Evolutionary conservation across 2,888 invertebrate genomes (phyloP), one percentile per base, ranked within the genome.

Genomic region (Heterodera filipjevi): DNA sequence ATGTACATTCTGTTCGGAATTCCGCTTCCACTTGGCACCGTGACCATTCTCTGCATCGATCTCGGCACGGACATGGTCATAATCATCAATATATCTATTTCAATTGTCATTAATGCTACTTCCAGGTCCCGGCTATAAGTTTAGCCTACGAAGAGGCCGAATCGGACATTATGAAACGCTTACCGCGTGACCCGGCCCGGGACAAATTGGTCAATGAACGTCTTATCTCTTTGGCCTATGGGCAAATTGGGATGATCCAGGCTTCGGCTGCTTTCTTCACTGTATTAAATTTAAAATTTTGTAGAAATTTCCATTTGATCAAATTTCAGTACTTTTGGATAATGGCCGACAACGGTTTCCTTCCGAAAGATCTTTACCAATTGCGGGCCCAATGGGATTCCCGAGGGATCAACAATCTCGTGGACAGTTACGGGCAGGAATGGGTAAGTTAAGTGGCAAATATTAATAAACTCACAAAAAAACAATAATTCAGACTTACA

Each of bases 211-310:
- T 94, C 10, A 93, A 92, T 83, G 90, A 92, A 32, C 83, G 84
- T 35, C 94, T 99, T 92, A 98, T 99, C 91, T 96, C 96, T 83
- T 96, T 99, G 95, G 96, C 98, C 81, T 99, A 98, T 91, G 97
- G 98, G 89, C 98, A 99, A 91, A 98, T 99, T 91, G 99, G 99
- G 89, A 97, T 99, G 96, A 98, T 99, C 91, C 98, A 99, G 92
- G 98, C 98, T 74, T 95, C 95, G 19, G 97, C 97, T 84, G 98
- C 97, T 35, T 99, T 99, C 94, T 99, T 97, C 92, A 95, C 95
- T 77, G 75, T 75, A n/a, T 35, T 3, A 32, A 27, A n/a, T 27
- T 27, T 6, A 27, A n/a, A 59, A 3, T 27, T 27, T n/a, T 3
- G n/a, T 27, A 95, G 95, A n/a, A n/a, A n/a, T n/a, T n/a, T 64